Evolutionary conservation across 1,140 invertebrate genomes (phyloP).

Genomic region (Cylas formicarius): DNA sequence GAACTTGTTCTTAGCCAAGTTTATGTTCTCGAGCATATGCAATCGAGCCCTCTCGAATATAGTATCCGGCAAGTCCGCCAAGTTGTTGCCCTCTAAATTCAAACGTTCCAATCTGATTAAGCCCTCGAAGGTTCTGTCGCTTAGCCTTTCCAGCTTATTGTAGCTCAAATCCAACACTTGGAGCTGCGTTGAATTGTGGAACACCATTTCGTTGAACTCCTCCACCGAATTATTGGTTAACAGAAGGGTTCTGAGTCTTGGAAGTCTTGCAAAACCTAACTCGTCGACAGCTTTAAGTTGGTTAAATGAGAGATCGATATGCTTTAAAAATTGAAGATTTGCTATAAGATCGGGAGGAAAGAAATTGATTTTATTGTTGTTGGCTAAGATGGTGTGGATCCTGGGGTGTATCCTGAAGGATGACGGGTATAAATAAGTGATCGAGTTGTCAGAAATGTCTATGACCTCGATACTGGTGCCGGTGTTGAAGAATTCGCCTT

Average conservation of each 20-base stretch:
- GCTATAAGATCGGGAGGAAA: conserved; percentile 75
- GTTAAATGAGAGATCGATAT: conserved; percentile 70
- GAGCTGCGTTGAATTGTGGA: conserved; percentile 83
- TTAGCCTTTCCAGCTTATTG: conserved; percentile 69
- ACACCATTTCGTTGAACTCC: conserved; percentile 74
- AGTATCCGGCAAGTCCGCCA: conserved; percentile 69
- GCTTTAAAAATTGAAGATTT: conserved; percentile 63
- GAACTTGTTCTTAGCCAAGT: conserved; percentile 70
- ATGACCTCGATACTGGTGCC: conserved; percentile 63
- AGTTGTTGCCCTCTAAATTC: conserved; percentile 65
- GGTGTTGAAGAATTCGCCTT: conserved; percentile 70
- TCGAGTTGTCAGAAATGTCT: conserved; percentile 67
- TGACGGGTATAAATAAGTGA: conserved; percentile 71
- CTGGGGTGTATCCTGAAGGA: conserved; percentile 76
- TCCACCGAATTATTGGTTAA: conserved; percentile 70
- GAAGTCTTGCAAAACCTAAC: conserved; percentile 74
- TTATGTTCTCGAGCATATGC: conserved; percentile 74
- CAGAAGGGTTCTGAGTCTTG: conserved; percentile 59
- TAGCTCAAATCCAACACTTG: conserved; percentile 65
- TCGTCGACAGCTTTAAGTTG: conserved; percentile 70
- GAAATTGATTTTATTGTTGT: conserved; percentile 69
- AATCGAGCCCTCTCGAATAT: conserved; percentile 74
- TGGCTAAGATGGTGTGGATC: conserved; percentile 58
- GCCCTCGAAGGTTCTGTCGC: conserved; percentile 76
- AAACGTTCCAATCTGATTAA: conserved; percentile 66